Evolutionary conservation across 1,140 invertebrate species (phyloP), one percentile per base, ranked within the genome.

Genomic region (Yoshiicerus persimilis): DNA sequence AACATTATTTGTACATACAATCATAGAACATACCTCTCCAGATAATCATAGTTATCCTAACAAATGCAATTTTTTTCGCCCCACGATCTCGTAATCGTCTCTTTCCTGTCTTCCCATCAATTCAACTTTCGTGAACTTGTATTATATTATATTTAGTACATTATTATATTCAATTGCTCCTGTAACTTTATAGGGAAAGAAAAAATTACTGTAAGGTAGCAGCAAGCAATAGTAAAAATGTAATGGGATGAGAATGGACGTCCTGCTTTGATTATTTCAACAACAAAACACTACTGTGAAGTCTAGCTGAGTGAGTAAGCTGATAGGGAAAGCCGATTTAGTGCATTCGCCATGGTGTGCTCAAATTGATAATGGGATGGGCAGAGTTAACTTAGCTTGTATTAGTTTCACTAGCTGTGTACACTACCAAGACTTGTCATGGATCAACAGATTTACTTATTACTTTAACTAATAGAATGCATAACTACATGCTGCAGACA

Each of bases 341-440:
- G 75, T 80, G 30, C 56, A 87, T 85, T 88, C 80, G 87, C 87
- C 80, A 88, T 88, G 87, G 87, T 84, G 38, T 39, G 77, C 62
- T 62, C 56, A 88, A 88, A 88, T 88, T 85, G 87, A 88, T 88
- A 88, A 88, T 88, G 87, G 87, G 80, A 36, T 84, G 77, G 87
- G 83, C 83, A 34, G 41, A 34, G 75, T 34, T 80, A 20, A n/a
- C 34, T n/a, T 85, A 47, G 13, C 16, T 56, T 56, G 5, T n/a
- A n/a, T 56, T 56, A 56, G 47, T n/a, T 1, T 47, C 16, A 11
- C 41, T 47, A 11, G 8, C 41, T 56, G 20, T 16, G 3, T 70
- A 6, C 23, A 30, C 64, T 30, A 16, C 30, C 34, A 36, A 20
- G 34, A 77, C 66, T 70, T 70, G 66, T 70, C 86, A 83, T 62